Conservation (phyloP, 2,888 invertebrate genomes). For the Xestoiulus laeticollis region DNA sequence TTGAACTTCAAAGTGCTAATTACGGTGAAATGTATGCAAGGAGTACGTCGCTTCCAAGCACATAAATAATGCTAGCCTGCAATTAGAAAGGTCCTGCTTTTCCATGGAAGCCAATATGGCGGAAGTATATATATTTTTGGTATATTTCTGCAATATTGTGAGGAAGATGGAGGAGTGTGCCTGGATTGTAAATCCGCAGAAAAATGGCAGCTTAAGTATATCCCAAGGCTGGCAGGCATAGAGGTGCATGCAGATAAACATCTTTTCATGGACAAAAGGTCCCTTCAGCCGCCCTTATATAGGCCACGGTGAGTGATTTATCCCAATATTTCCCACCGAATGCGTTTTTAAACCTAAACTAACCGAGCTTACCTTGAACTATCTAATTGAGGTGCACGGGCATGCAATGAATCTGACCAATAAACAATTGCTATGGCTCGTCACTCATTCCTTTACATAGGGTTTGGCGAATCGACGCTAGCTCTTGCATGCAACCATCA, state of each 20-base stretch:
- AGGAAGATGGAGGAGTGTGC: not conserved
- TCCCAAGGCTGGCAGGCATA: not conserved
- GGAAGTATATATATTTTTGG: not conserved
- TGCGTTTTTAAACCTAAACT: not conserved
- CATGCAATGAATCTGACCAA: slow-evolving; percentile 1
- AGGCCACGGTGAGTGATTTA: slow-evolving; percentile 1
- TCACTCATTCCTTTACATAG: not conserved
- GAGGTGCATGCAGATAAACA: not conserved
- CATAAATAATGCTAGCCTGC: not conserved
- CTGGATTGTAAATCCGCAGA: not conserved
- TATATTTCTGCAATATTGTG: not conserved
- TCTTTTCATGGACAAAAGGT: slow-evolving; percentile 9
- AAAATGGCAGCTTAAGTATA: not conserved
- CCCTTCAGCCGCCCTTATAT: slow-evolving; percentile 1
- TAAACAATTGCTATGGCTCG: not conserved
- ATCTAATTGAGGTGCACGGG: not conserved
- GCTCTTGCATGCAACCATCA: not conserved
- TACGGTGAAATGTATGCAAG: not conserved
- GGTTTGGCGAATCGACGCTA: not conserved
- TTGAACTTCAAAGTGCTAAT: not conserved
- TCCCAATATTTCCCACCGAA: not conserved
- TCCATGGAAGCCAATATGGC: not conserved
- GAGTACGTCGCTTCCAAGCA: not conserved
- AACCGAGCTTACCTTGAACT: not conserved
- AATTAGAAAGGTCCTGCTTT: not conserved